Conservation (phyloP, 1,140 invertebrate genomes). For the Cherax quadricarinatus region DNA sequence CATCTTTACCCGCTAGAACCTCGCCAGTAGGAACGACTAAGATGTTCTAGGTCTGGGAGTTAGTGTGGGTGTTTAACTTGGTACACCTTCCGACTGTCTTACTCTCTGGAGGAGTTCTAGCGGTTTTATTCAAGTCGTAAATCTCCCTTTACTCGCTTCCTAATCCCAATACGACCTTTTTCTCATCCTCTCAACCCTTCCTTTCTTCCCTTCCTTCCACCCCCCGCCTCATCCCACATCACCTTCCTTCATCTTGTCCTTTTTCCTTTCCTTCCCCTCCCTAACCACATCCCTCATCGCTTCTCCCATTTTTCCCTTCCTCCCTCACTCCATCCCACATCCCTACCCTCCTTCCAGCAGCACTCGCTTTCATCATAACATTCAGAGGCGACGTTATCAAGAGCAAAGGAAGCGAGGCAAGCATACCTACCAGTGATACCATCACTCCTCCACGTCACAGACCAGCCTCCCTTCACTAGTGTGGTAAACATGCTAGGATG, state of each 20-base stretch:
- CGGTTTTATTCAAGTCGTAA: too few relatives aligned
- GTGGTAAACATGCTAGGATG: neutral
- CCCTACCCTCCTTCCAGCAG: neutral
- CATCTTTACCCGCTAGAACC: too few relatives aligned
- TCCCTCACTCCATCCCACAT: neutral
- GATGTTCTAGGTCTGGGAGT: too few relatives aligned
- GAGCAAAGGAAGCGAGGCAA: constrained; percentile 26
- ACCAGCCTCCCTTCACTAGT: neutral
- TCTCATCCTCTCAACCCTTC: neutral
- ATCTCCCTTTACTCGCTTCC: neutral
- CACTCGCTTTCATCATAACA: constrained; percentile 16
- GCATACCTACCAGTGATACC: constrained; percentile 31
- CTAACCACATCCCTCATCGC: too few relatives aligned
- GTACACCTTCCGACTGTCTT: too few relatives aligned
- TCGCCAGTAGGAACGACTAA: too few relatives aligned
- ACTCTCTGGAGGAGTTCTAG: too few relatives aligned
- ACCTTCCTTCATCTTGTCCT: neutral
- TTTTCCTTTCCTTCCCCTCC: neutral
- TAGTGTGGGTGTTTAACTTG: too few relatives aligned
- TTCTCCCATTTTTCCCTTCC: too few relatives aligned
- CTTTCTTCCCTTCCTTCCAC: neutral
- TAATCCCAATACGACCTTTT: neutral
- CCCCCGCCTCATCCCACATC: neutral
- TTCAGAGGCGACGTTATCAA: constrained; percentile 34
- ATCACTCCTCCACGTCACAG: constrained; percentile 3